Evolutionary conservation across 2,888 invertebrate species (phyloP).

Genomic region (Leptodirus hochenwartii): DNA sequence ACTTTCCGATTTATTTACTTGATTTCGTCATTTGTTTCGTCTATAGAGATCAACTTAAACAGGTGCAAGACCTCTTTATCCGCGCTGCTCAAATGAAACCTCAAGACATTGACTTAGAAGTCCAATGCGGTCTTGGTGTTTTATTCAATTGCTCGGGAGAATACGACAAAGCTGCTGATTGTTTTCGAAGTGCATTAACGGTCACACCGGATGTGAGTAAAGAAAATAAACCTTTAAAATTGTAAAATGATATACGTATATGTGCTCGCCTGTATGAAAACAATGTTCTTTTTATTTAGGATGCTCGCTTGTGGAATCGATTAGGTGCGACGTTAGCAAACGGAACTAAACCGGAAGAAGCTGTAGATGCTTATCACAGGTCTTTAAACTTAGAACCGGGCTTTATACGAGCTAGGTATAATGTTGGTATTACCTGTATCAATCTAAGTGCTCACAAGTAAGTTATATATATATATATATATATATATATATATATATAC

Average conservation of each 20-base stretch:
- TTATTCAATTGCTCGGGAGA: conserved; percentile 88
- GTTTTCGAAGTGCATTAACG: conserved; percentile 79
- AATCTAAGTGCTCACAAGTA: conserved; percentile 71
- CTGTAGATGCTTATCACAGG: conserved; percentile 86
- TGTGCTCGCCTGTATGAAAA: background rate
- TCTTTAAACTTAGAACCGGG: conserved; percentile 86
- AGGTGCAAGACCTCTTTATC: conserved; percentile 58
- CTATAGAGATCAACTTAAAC: conserved; percentile 35
- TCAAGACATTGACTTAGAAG: conserved; percentile 62
- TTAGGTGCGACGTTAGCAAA: conserved; percentile 95
- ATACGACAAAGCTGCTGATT: conserved; percentile 92
- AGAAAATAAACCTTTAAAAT: background rate
- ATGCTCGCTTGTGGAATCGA: conserved; percentile 92
- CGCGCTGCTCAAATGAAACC: conserved; percentile 65
- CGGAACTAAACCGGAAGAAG: conserved; percentile 85
- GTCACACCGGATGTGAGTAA: conserved; percentile 49
- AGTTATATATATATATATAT: conserved; percentile 10
- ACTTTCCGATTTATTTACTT: too few species aligned
- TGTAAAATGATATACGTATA: background rate
- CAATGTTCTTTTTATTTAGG: conserved; percentile 28
- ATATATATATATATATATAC: too few species aligned
- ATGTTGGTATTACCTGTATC: conserved; percentile 95
- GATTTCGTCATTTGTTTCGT: too few species aligned
- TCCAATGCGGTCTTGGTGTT: conserved; percentile 88
- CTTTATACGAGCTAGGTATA: conserved; percentile 91